Evolutionary conservation across 37 sponge, comb jelly and placozoan species (phyloP).

Genomic region (Mnemiopsis leidyi): DNA sequence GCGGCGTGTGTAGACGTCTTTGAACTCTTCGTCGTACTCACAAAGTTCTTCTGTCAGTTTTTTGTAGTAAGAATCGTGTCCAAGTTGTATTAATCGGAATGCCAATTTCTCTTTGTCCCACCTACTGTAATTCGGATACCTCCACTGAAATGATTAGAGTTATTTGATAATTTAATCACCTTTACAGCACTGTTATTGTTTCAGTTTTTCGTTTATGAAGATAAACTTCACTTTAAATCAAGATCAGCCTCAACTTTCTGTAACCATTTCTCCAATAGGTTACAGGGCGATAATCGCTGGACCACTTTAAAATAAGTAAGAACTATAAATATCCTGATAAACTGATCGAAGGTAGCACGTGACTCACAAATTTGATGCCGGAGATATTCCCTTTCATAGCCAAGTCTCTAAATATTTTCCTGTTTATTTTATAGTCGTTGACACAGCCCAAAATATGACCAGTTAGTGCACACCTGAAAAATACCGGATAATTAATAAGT

Average conservation of each 20-base stretch:
- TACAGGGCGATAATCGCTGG: too few relatives aligned
- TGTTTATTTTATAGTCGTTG: conserved; percentile 52
- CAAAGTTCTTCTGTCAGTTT: background rate
- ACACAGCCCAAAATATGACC: conserved; percentile 25
- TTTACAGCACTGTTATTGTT: too few relatives aligned
- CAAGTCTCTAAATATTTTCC: background rate
- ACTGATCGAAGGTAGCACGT: background rate
- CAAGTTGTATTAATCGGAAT: conserved; percentile 24
- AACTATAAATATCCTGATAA: too few relatives aligned
- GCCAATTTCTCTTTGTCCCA: conserved; percentile 61
- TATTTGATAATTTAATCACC: too few relatives aligned
- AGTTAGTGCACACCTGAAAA: background rate
- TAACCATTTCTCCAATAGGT: too few relatives aligned
- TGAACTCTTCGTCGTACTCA: background rate
- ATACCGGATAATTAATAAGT: too few relatives aligned
- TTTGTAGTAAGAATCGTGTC: background rate
- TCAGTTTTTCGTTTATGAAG: too few relatives aligned
- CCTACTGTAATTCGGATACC: conserved; percentile 54
- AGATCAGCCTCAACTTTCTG: too few relatives aligned
- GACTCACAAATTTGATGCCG: conserved; percentile 52
- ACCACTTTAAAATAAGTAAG: too few relatives aligned
- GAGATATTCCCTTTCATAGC: conserved; percentile 40
- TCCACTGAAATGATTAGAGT: conserved; percentile 18
- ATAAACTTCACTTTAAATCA: too few relatives aligned
- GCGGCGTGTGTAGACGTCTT: background rate